A percentile compares a stretch with the other conserved stretches of the same genome.
Evolutionary conservation across 2,113 vertebrate species (phyloP).

Genomic region (Ia io): DNA sequence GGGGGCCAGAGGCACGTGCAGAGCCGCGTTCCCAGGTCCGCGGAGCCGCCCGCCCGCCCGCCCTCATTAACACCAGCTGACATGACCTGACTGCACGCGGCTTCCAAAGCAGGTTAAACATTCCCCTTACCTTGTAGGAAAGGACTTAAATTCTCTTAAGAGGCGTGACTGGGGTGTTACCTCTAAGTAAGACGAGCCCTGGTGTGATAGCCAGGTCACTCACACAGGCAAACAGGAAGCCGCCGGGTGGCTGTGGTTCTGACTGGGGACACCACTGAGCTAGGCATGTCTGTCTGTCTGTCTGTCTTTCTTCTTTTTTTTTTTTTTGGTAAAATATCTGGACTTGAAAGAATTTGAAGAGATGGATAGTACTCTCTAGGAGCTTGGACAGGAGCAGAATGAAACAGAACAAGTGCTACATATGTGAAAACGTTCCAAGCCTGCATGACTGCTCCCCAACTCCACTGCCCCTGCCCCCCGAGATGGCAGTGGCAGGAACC

Average conservation of each 20-base stretch:
- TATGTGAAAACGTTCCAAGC: fast-evolving
- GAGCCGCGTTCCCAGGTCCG: not conserved
- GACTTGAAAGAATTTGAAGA: not conserved
- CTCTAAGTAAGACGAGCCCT: not conserved
- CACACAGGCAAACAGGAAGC: too few species aligned
- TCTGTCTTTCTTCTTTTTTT: too few species aligned
- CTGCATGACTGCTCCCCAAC: not conserved
- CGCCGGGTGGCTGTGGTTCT: not conserved
- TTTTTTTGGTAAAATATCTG: not conserved
- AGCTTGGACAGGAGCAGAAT: not conserved
- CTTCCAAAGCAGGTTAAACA: not conserved
- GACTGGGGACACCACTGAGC: not conserved
- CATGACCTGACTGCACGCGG: not conserved
- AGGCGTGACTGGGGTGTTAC: not conserved
- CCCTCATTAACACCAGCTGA: fast-evolving
- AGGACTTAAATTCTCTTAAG: not conserved
- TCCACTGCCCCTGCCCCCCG: not conserved
- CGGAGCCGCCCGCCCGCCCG: not conserved
- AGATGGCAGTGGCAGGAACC: fast-evolving
- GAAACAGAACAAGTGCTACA: fast-evolving
- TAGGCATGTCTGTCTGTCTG: not conserved
- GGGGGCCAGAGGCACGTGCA: fast-evolving
- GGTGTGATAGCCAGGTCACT: not conserved
- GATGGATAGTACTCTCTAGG: not conserved
- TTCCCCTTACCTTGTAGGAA: not conserved